A percentile compares a stretch with the other conserved stretches of the same genome.
phyloP scores from a whole-genome alignment of 2,888 invertebrate species.

The Volucella inflata region DNA sequence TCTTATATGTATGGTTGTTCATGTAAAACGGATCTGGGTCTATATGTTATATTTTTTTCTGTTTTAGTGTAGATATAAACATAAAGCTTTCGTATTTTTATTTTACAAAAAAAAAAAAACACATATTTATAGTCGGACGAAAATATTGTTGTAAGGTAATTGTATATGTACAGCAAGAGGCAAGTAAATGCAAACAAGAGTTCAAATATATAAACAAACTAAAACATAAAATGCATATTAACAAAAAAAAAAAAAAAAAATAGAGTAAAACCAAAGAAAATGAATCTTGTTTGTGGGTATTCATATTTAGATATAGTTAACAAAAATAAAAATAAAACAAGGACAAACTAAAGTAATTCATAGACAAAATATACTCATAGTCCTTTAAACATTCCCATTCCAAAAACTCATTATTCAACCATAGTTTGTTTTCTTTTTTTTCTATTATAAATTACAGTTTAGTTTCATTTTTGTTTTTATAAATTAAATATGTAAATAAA shows the following conservation, averaged over 20 bases:
- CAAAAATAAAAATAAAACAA: slow-evolving; percentile 13
- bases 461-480: slow-evolving; percentile 13
- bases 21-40: too few species aligned
- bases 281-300: neutral
- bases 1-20: too few species aligned
- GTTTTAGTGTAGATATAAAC: neutral
- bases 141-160: neutral
- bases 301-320: slow-evolving; percentile 21
- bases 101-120: neutral
- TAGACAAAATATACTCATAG: slow-evolving; percentile 26
- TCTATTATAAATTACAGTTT: slow-evolving; percentile 33
- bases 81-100: neutral
- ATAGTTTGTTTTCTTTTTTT: slow-evolving; percentile 27
- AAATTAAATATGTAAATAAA: slow-evolving; percentile 18
- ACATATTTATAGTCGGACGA: too few species aligned
- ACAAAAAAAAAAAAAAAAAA: slow-evolving; percentile 23
- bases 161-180: slow-evolving; percentile 62
- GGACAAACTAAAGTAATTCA: slow-evolving; percentile 23
- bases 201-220: slow-evolving; percentile 50
- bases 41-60: too few species aligned
- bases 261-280: too few species aligned
- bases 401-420: slow-evolving; percentile 56
- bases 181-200: slow-evolving; percentile 57
- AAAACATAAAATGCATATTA: slow-evolving; percentile 62
- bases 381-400: slow-evolving; percentile 75